These are phyloP conservation scores for Aphrocallistes beatrix DNA, from an alignment of 37 sponge, comb jelly and placozoan genomes.

Conservation along the genomic window DNA sequence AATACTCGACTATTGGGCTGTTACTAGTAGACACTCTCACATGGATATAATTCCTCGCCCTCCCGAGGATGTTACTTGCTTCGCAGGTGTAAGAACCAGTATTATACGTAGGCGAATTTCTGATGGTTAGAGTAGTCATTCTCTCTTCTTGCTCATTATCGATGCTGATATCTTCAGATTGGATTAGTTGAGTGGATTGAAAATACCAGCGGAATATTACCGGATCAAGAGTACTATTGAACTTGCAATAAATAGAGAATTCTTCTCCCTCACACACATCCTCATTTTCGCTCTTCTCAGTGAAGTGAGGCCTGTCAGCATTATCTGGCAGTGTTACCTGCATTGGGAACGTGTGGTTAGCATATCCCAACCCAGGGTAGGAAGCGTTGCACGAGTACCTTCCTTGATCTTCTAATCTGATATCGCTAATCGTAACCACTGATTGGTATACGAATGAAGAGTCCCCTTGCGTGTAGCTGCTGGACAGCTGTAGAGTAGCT, in stretches of 20 bases:
- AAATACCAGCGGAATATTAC: neutral
- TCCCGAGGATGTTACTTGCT: neutral
- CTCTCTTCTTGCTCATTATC: neutral
- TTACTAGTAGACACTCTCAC: neutral
- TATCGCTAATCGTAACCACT: neutral
- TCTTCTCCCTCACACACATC: neutral
- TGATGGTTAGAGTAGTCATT: neutral
- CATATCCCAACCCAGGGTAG: neutral
- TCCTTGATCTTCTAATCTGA: neutral
- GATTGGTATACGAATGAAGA: neutral
- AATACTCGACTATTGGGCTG: neutral
- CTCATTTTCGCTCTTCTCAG: neutral
- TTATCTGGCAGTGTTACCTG: neutral
- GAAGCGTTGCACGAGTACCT: neutral
- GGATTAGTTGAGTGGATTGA: neutral
- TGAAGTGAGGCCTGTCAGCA: neutral
- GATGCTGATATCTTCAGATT: neutral
- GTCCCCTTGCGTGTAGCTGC: neutral
- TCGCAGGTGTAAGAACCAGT: neutral
- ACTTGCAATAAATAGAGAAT: neutral
- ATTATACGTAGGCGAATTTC: neutral
- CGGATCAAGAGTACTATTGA: neutral
- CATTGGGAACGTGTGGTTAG: conserved; percentile 1
- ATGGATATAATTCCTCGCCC: neutral
- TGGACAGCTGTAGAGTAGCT: neutral